Evolutionary conservation across 2,797 vertebrate species (phyloP).

Genomic region (Danio choprae): DNA sequence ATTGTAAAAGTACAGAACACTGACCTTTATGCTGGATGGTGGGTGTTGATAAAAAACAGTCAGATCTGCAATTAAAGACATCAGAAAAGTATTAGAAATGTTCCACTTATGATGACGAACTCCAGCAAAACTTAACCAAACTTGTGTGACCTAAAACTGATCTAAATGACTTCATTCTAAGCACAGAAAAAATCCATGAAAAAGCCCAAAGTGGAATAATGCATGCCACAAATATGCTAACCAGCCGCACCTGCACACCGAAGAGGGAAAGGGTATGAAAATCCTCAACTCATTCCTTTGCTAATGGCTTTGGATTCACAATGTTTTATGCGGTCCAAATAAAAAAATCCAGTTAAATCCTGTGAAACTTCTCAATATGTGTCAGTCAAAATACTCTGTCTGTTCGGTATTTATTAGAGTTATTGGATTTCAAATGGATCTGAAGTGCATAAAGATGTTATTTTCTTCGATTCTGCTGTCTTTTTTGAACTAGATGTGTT

Average conservation of each 20-base stretch:
- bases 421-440: neutral
- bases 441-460: neutral
- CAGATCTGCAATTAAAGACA: slow-evolving; percentile 11
- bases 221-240: slow-evolving; percentile 9
- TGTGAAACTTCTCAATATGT: neutral
- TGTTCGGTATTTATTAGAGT: neutral
- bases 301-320: slow-evolving; percentile 2
- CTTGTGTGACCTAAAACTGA: slow-evolving; percentile 1
- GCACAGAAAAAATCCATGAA: slow-evolving; percentile 22
- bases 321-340: slow-evolving; percentile 17
- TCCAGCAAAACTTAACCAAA: slow-evolving; percentile 26
- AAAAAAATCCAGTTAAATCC: slow-evolving; percentile 19
- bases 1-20: neutral
- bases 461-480: neutral
- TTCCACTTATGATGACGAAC: slow-evolving; percentile 14
- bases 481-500: neutral
- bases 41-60: neutral
- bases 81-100: slow-evolving; percentile 11
- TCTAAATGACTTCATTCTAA: slow-evolving; percentile 3
- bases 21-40: neutral
- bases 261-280: slow-evolving; percentile 2
- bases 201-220: slow-evolving; percentile 23
- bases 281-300: slow-evolving; percentile 28
- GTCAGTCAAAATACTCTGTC: neutral
- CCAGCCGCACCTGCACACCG: slow-evolving; percentile 30